A percentile compares a stretch with the other conserved stretches of the same genome.
phyloP scores from a whole-genome alignment of 2,113 vertebrate species.

The Cisticola juncidis region DNA sequence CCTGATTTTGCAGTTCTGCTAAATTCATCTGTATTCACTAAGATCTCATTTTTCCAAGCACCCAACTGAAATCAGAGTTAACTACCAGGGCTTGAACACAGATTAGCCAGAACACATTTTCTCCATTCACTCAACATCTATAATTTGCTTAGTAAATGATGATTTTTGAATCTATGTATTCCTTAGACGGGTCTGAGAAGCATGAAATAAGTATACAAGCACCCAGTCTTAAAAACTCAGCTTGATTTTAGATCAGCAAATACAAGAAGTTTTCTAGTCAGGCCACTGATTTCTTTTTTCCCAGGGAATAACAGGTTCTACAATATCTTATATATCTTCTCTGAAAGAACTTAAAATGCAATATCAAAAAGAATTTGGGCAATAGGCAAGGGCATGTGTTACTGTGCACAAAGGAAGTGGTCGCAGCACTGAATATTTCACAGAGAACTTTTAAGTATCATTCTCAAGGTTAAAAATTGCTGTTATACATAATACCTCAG shows the following conservation, averaged over 20 bases:
- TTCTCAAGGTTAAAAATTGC: slow-evolving; percentile 88
- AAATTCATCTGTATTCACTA: background rate
- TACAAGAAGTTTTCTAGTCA: background rate
- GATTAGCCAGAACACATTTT: background rate
- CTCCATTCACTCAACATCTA: background rate
- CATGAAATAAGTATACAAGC: background rate
- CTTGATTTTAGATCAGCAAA: background rate
- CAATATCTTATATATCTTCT: background rate
- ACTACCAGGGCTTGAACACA: background rate
- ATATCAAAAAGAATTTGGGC: background rate
- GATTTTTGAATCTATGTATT: background rate
- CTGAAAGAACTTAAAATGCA: background rate
- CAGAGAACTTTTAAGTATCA: slow-evolving; percentile 75
- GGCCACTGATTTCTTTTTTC: background rate
- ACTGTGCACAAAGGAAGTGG: slow-evolving; percentile 71
- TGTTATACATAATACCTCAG: slow-evolving; percentile 82
- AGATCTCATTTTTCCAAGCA: background rate
- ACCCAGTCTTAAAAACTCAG: background rate
- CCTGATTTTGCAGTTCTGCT: background rate
- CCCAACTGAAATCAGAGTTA: background rate
- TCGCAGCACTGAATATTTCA: slow-evolving; percentile 43
- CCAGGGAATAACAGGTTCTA: background rate
- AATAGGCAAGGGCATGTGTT: slow-evolving; percentile 7
- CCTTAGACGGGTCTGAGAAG: background rate
- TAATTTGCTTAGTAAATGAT: background rate